phyloP scores from a whole-genome alignment of 2,797 vertebrate species.

The Lepus townsendii region DNA sequence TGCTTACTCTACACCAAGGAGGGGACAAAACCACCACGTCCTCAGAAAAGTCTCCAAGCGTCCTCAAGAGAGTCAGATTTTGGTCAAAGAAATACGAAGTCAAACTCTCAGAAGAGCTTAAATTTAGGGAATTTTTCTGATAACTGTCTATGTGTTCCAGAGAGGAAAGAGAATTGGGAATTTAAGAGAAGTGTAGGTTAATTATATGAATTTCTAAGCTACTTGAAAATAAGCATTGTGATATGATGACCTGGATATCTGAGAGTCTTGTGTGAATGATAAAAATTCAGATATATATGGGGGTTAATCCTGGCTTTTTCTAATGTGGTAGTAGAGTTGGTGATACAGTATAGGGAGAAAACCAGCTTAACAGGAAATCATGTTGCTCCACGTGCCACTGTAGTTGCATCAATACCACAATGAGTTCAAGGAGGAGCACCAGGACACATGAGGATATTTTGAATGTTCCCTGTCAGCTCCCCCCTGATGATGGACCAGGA shows the following conservation, averaged over 20 bases:
- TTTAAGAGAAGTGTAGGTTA: background rate
- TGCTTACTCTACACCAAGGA: background rate
- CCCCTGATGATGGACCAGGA: background rate
- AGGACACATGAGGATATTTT: background rate
- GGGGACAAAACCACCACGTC: background rate
- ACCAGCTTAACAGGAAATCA: background rate
- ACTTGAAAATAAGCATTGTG: background rate
- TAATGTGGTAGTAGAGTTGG: background rate
- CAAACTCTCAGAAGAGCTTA: background rate
- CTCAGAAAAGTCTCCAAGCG: background rate
- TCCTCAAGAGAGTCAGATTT: background rate
- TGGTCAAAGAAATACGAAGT: background rate
- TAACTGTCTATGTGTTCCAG: background rate
- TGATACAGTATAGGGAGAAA: background rate
- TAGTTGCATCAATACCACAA: background rate
- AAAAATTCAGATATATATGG: background rate
- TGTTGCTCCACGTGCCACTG: accelerated
- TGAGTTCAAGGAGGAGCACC: background rate
- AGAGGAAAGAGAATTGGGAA: background rate
- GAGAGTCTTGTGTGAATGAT: background rate
- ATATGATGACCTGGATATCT: background rate
- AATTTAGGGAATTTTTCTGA: background rate
- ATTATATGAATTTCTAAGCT: background rate
- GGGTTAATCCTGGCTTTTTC: background rate
- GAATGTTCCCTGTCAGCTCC: background rate